Evolutionary conservation across 2,797 vertebrate species (phyloP).

Genomic region (Denticeps clupeoides): DNA sequence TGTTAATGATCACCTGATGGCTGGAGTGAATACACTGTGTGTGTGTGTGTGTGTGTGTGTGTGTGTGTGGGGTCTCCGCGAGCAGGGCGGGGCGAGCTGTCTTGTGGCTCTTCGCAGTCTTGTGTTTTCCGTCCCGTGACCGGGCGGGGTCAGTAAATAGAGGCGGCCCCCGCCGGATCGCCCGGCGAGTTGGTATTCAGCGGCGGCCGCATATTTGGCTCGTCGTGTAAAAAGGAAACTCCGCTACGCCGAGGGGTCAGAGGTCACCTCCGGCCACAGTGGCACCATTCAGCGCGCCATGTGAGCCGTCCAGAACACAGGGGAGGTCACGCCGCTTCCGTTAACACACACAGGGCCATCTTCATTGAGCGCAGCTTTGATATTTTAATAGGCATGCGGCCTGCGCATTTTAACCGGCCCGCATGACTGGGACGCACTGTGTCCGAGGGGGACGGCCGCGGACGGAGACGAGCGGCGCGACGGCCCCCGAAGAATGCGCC

Average conservation of each 20-base stretch:
- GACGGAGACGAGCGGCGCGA: background rate
- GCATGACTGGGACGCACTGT: conserved; percentile 30
- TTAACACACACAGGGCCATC: conserved; percentile 36
- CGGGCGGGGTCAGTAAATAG: background rate
- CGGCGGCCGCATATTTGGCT: conserved; percentile 31
- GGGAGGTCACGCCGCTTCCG: conserved; percentile 39
- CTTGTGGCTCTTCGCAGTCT: no score
- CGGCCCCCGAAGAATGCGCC: background rate
- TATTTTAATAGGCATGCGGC: conserved; percentile 35
- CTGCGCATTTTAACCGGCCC: conserved; percentile 25
- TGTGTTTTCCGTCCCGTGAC: no score
- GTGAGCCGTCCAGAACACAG: conserved; percentile 25
- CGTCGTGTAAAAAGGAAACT: conserved; percentile 31
- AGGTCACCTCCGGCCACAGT: conserved; percentile 31
- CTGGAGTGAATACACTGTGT: no score
- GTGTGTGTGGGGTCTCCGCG: no score
- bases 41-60: no score
- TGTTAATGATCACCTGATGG: no score
- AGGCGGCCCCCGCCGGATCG: background rate
- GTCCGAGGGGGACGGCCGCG: no score
- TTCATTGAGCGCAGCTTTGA: conserved; percentile 39
- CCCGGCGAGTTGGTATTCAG: conserved; percentile 1
- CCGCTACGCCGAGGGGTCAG: conserved; percentile 24
- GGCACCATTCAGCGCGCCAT: conserved; percentile 30
- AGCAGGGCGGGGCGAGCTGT: no score